Evolutionary conservation across 2,888 invertebrate species (phyloP).

Genomic region (Cotesia congregata): DNA sequence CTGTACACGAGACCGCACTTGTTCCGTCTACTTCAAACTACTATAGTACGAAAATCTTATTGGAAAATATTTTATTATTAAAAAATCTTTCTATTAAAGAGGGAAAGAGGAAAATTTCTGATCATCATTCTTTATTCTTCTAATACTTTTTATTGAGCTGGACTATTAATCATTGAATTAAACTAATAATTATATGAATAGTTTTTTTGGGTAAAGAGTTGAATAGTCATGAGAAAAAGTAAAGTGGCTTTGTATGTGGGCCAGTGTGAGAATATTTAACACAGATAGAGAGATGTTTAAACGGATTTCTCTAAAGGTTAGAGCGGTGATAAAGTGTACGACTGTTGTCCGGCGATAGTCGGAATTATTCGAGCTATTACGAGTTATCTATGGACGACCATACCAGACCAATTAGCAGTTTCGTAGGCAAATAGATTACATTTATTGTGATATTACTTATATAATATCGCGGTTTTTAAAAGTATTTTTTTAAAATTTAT

Average conservation of each 20-base stretch:
- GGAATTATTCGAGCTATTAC: conserved; percentile 9
- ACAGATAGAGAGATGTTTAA: background rate
- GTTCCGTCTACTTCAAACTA: conserved; percentile 8
- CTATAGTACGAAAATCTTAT: background rate
- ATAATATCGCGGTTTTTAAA: background rate
- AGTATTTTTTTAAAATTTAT: background rate
- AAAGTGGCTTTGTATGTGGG: background rate
- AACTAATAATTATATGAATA: too few species aligned
- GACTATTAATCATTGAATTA: too few species aligned
- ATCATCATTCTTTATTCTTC: background rate
- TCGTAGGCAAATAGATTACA: background rate
- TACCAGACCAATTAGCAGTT: too few species aligned
- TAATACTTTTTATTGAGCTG: background rate
- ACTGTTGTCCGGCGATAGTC: conserved; percentile 12
- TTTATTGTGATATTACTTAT: background rate
- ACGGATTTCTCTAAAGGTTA: conserved; percentile 15
- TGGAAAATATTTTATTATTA: background rate
- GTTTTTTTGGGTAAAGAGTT: background rate
- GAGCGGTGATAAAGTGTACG: conserved; percentile 7
- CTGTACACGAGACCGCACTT: conserved; percentile 38
- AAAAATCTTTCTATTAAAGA: background rate
- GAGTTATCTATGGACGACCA: conserved; percentile 13
- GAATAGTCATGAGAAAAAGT: background rate
- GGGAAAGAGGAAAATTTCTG: background rate
- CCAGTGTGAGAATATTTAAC: background rate